A percentile compares a stretch with the other conserved stretches of the same genome.
Evolutionary conservation across 2,113 vertebrate genomes (phyloP).

Genomic region (Heterocephalus glaber): DNA sequence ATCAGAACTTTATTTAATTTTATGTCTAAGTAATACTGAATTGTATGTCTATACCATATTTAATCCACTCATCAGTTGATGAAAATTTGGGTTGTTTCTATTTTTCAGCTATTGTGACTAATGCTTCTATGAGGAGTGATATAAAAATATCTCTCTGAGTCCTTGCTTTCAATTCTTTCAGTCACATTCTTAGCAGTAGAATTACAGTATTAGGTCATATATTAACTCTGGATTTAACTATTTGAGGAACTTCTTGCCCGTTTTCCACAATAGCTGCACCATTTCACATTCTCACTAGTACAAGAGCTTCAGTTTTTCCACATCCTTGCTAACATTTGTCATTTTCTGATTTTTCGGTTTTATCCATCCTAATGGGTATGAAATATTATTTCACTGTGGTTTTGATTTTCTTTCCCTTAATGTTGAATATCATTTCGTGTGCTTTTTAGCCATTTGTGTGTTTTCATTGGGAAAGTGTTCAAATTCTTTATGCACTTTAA

Average conservation of each 20-base stretch:
- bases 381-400: background rate
- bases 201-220: background rate
- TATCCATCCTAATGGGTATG: background rate
- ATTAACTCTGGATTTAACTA: slow-evolving; percentile 25
- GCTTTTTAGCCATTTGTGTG: background rate
- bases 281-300: background rate
- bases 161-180: background rate
- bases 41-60: background rate
- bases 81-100: slow-evolving; percentile 17
- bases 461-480: background rate
- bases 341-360: background rate
- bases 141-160: background rate
- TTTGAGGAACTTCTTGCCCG: background rate
- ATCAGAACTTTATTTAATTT: background rate
- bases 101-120: background rate
- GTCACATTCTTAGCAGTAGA: background rate
- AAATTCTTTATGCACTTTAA: background rate
- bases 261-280: background rate
- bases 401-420: slow-evolving; percentile 13
- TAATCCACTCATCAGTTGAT: slow-evolving; percentile 4
- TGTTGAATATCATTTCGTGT: slow-evolving; percentile 12
- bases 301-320: background rate
- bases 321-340: background rate
- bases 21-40: slow-evolving; percentile 15
- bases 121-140: background rate